Evolutionary conservation across 1,140 invertebrate genomes (phyloP).

Genomic region (Drosophila paulistorum): DNA sequence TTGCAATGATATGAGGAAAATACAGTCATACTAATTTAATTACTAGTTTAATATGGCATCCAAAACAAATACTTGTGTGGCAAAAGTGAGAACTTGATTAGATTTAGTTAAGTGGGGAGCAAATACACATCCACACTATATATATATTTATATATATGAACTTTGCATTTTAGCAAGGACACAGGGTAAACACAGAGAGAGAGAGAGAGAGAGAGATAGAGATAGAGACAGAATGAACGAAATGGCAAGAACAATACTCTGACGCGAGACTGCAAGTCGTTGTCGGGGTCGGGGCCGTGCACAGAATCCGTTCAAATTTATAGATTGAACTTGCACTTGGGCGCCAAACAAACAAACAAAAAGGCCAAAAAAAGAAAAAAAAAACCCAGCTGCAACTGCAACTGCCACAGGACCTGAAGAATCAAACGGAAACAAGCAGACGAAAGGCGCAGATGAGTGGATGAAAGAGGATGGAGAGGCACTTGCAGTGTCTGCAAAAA

Average conservation of each 20-base stretch:
- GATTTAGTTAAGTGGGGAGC: not conserved
- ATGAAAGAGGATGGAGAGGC: not conserved
- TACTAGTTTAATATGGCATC: not conserved
- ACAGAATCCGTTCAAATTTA: constrained; percentile 76
- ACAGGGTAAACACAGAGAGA: constrained; percentile 22
- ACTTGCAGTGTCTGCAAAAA: constrained; percentile 16
- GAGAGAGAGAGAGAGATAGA: not conserved
- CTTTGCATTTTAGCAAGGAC: constrained; percentile 73
- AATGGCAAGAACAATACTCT: too few species aligned
- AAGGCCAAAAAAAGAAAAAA: not conserved
- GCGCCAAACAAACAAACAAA: constrained; percentile 55
- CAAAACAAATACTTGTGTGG: not conserved
- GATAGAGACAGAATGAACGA: not conserved
- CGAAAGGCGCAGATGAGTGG: not conserved
- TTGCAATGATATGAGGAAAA: not conserved
- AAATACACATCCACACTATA: not conserved
- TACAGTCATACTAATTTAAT: constrained; percentile 1
- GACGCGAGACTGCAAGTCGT: not conserved
- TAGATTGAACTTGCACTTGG: constrained; percentile 80
- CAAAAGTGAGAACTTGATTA: not conserved
- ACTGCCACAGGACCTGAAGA: too few species aligned
- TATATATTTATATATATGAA: constrained; percentile 41
- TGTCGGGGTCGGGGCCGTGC: constrained; percentile 63
- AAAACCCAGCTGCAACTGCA: constrained; percentile 10
- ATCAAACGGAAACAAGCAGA: not conserved